phyloP scores from a whole-genome alignment of 1,140 invertebrate genomes.

The Phenacoccus solenopsis region DNA sequence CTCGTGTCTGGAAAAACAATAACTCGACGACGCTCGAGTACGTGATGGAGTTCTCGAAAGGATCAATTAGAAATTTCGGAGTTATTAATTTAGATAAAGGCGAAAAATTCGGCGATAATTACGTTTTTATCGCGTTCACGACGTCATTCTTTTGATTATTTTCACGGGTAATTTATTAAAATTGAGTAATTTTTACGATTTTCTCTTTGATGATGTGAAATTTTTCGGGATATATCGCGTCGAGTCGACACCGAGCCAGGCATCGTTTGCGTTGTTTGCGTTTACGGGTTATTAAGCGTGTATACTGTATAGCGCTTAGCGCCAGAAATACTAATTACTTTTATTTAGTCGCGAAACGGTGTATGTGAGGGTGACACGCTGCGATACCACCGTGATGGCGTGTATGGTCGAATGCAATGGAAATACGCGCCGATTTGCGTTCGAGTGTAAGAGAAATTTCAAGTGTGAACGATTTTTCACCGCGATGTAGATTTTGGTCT shows the following conservation, averaged over 20 bases:
- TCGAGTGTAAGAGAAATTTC: too few relatives aligned
- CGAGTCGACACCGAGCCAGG: background rate
- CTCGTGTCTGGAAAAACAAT: too few relatives aligned
- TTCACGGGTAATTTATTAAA: background rate
- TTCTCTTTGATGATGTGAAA: background rate
- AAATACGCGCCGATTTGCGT: too few relatives aligned
- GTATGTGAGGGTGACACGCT: background rate
- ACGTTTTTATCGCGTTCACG: background rate
- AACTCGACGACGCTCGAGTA: too few relatives aligned
- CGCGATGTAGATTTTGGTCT: too few relatives aligned
- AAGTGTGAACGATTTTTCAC: too few relatives aligned
- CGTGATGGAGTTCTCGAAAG: too few relatives aligned
- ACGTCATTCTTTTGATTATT: background rate
- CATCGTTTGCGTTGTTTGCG: background rate
- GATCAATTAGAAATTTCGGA: background rate
- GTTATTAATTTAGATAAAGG: background rate
- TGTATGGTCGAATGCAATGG: too few relatives aligned
- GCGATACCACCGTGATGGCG: background rate
- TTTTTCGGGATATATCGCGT: background rate
- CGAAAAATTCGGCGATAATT: background rate
- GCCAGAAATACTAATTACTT: conserved; percentile 2
- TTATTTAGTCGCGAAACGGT: conserved; percentile 2
- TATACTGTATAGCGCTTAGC: background rate
- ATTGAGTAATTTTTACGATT: background rate
- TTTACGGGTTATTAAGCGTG: conserved; percentile 2